Evolutionary conservation across 2,113 vertebrate genomes (phyloP), one percentile per base, ranked within the genome.

Genomic region (Mormyrus lacerda): DNA sequence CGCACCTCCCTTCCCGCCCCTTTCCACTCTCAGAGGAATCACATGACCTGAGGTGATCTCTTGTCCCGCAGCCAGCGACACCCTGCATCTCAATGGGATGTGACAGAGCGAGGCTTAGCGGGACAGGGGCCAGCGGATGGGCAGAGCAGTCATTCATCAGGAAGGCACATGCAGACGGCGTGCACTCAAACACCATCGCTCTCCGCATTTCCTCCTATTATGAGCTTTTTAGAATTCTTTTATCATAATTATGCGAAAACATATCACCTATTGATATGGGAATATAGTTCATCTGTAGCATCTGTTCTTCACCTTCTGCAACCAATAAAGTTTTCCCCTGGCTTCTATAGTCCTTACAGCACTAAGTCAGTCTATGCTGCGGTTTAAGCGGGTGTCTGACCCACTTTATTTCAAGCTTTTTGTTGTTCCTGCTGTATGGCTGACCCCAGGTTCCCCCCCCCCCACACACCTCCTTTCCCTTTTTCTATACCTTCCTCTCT

Each of bases 41-140:
- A 92, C 89, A 88, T 92, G 92, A 92, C 58, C 24, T 51, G 73
- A 92, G 93, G 92, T 91, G 90, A 92, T 93, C 91, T 39, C 90
- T 89, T 91, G 69, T 93, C 92, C 93, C 90, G 88, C 48, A 79
- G 83, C 76, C 83, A 58, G 21, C 53, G 84, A 73, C 51, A 73
- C 69, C 45, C 91, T 91, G 82, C 89, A 92, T 90, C 73, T 90
- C 90, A 91, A 92, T 48, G 90, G 92, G 91, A 89, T 39, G 89
- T 89, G 90, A 88, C 83, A 84, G 27, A 88, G 53, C 79, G 76
- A 90, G 79, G 24, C 35, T n/a, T n/a, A 35, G 24, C 15, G 27
- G 65, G 24, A 88, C n/a, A 50, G 69, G 53, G 21, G 45, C 7
- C 73, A 89, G 45, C 8, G 88, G 88, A 76, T n/a, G 9, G 90